Conservation (phyloP, 2,113 vertebrate genomes). For the Lampris megalopsis region DNA sequence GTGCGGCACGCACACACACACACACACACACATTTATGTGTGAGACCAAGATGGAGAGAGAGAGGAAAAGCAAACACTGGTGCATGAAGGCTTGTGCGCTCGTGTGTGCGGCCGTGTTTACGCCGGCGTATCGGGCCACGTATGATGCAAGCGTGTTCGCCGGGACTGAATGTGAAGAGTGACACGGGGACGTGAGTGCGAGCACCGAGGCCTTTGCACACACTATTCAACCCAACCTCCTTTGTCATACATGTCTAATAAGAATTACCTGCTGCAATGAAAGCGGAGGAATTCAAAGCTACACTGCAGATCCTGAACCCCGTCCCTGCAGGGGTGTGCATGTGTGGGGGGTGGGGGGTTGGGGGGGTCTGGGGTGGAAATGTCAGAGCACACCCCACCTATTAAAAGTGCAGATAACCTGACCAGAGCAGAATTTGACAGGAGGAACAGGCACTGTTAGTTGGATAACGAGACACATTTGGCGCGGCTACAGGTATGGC, state of each 20-base stretch:
- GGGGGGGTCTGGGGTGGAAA: conserved; percentile 69
- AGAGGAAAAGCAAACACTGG: no score
- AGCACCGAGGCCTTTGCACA: conserved; percentile 50
- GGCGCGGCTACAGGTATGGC: conserved; percentile 54
- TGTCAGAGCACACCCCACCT: conserved; percentile 77
- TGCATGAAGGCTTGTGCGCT: neutral
- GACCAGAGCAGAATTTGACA: conserved; percentile 74
- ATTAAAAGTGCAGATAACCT: conserved; percentile 77
- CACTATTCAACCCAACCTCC: conserved; percentile 47
- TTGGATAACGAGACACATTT: conserved; percentile 60
- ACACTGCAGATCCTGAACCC: conserved; percentile 55
- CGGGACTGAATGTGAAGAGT: neutral
- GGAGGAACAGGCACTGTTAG: conserved; percentile 57
- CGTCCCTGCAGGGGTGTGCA: conserved; percentile 50
- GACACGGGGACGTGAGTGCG: conserved; percentile 22
- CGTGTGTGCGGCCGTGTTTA: neutral
- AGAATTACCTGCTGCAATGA: conserved; percentile 60
- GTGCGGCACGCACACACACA: no score
- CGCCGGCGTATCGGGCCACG: neutral
- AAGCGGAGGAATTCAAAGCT: conserved; percentile 65
- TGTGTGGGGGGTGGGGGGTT: no score
- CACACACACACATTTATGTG: no score
- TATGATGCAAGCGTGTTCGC: conserved; percentile 8
- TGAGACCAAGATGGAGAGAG: no score
- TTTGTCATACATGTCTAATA: conserved; percentile 38